A percentile compares a stretch with the other conserved stretches of the same genome.
Evolutionary conservation across 2,797 vertebrate species (phyloP).

Genomic region (Acrossocheilus fasciatus): DNA sequence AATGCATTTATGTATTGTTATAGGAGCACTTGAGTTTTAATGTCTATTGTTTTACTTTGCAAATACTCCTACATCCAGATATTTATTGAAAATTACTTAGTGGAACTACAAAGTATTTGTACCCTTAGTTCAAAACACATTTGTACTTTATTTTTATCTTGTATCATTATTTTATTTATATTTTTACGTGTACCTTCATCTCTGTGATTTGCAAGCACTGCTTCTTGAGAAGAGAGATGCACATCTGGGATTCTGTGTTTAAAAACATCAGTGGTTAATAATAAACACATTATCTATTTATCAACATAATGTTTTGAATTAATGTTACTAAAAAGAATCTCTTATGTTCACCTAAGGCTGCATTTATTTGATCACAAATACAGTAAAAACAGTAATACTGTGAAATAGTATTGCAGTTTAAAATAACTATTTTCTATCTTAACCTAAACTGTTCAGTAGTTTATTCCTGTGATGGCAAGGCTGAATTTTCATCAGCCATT

Average conservation of each 20-base stretch:
- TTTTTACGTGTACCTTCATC: neutral
- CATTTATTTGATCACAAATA: neutral
- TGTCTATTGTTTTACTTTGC: neutral
- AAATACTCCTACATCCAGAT: neutral
- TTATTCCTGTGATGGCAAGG: neutral
- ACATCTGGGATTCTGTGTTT: slow-evolving; percentile 2
- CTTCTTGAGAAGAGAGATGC: neutral
- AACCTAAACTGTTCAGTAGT: neutral
- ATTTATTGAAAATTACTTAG: neutral
- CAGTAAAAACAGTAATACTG: neutral
- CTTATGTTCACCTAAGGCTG: neutral
- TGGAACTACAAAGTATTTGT: neutral
- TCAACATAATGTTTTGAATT: slow-evolving; percentile 2
- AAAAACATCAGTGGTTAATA: neutral
- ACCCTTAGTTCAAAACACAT: neutral
- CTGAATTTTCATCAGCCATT: neutral
- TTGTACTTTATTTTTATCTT: neutral
- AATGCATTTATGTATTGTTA: neutral
- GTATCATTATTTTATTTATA: no score
- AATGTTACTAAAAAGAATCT: neutral
- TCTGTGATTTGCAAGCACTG: neutral
- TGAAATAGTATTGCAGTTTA: neutral
- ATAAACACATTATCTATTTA: neutral
- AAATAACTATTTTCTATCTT: neutral
- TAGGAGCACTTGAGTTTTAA: neutral